Conservation (phyloP, 2,797 vertebrate genomes). For the Protonibea diacanthus region DNA sequence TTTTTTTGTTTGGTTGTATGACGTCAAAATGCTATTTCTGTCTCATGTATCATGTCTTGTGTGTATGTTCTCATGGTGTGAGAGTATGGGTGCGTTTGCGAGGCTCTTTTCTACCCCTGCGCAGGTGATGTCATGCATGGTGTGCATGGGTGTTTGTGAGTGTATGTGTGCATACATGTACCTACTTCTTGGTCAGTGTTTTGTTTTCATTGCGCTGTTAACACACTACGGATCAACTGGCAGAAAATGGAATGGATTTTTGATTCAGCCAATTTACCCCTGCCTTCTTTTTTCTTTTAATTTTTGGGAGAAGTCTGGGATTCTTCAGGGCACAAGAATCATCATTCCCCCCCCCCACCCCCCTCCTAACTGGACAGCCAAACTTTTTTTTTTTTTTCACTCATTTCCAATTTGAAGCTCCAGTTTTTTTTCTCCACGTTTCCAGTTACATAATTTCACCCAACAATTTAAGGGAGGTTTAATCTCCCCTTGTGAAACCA, state of each 20-base stretch:
- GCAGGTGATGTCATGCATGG: constrained; percentile 74
- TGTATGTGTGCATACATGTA: constrained; percentile 60
- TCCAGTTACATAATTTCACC: not conserved
- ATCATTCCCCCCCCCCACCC: not conserved
- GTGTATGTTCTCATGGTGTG: constrained; percentile 58
- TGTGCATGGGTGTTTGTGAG: constrained; percentile 35
- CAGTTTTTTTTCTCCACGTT: not conserved
- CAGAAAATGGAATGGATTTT: not conserved
- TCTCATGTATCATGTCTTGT: constrained; percentile 71
- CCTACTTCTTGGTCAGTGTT: constrained; percentile 71
- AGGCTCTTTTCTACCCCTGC: constrained; percentile 52
- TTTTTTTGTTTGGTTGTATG: constrained; percentile 72
- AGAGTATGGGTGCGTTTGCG: constrained; percentile 43
- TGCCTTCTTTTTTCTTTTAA: not conserved
- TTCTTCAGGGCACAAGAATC: not conserved
- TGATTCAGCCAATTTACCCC: not conserved
- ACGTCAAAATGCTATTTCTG: constrained; percentile 77
- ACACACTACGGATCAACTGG: constrained; percentile 33
- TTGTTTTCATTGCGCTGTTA: constrained; percentile 74
- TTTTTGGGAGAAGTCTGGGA: not conserved
- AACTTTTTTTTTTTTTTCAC: not conserved
- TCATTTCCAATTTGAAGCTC: not conserved
- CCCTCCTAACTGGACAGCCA: not conserved
- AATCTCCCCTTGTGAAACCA: not conserved
- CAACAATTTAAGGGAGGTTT: not conserved